Evolutionary conservation across 2,113 vertebrate species (phyloP), one percentile per base, ranked within the genome.

Genomic region (Chaetorhynchus papuensis): DNA sequence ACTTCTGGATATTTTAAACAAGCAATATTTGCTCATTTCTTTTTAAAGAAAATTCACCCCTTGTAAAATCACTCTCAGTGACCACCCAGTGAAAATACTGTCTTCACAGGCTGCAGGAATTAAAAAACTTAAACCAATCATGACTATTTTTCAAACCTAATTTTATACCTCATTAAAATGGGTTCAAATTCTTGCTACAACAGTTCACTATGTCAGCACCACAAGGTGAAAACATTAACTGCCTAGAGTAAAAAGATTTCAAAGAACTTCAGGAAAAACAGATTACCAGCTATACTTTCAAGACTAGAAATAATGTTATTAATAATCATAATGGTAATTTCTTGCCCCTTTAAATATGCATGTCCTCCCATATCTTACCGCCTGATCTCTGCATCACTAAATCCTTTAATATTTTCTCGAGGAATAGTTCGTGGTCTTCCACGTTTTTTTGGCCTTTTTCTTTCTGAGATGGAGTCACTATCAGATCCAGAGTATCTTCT

Each of bases 391-490:
- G 99, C 99, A 91, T 99, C 99, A 85, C 98, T 99, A 97, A 99
- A 99, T 92, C 99, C 99, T 97, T 99, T 99, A 97, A 99, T 99
- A 83, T 99, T 99, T 95, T 99, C 99, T 78, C 99, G 98, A 60
- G 99, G 99, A 95, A 99, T 99, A 77, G 99, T 99, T 50, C 99
- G 98, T 76, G 99, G 99, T 91, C 99, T 97, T 57, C 99, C 99
- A 82, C 99, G 98, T 96, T 99, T 99, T 98, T 99, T 99, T 44
- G 99, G 99, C 39, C 99, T 97, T 96, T 99, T 99, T 74, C 99
- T 98, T 97, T 99, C 99, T 8, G 99, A 99, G 68, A 98, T 91
- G 3, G 99, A 99, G 93, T 99, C 99, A 65, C 99, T 99, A 89
- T 99, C 99, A 12, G 99, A 99, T 42, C 98, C 99, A 44, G 99